phyloP scores from a whole-genome alignment of 2,797 vertebrate species.

The Bovichtus variegatus region DNA sequence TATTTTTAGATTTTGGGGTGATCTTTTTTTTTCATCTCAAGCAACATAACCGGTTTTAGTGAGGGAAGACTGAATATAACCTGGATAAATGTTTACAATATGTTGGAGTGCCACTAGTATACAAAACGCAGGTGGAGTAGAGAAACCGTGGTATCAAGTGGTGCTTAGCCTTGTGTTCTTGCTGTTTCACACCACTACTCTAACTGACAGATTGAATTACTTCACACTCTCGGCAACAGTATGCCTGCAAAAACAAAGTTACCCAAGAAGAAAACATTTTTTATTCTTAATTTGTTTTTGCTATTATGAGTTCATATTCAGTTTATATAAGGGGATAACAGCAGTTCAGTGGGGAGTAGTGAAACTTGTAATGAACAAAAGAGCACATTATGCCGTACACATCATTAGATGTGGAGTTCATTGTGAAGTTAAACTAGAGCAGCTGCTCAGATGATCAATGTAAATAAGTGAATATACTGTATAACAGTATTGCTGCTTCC shows the following conservation, averaged over 20 bases:
- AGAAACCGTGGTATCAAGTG: constrained; percentile 24
- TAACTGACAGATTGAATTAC: constrained; percentile 57
- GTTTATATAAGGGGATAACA: constrained; percentile 34
- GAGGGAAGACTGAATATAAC: background rate
- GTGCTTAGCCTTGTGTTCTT: constrained; percentile 33
- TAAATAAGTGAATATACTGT: background rate
- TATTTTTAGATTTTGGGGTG: no score
- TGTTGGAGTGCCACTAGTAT: background rate
- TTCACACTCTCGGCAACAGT: constrained; percentile 47
- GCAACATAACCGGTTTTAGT: background rate
- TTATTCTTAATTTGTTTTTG: no score
- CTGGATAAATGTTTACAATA: background rate
- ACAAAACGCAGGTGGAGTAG: background rate
- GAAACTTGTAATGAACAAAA: constrained; percentile 43
- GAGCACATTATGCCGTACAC: constrained; percentile 31
- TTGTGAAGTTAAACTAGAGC: constrained; percentile 11
- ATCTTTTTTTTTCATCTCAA: background rate
- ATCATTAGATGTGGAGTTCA: constrained; percentile 44
- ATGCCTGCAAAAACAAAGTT: constrained; percentile 53
- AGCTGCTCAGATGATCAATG: constrained; percentile 7
- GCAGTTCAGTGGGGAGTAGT: constrained; percentile 36
- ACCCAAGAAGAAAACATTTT: constrained; percentile 41
- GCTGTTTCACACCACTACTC: constrained; percentile 42
- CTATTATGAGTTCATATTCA: constrained; percentile 59
- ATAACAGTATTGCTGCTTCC: background rate